Percentiles rank a stretch among this genome's conserved stretches.
Evolutionary conservation across 64 coral and sea anemone species (phyloP).

Genomic region (Montipora foliosa): DNA sequence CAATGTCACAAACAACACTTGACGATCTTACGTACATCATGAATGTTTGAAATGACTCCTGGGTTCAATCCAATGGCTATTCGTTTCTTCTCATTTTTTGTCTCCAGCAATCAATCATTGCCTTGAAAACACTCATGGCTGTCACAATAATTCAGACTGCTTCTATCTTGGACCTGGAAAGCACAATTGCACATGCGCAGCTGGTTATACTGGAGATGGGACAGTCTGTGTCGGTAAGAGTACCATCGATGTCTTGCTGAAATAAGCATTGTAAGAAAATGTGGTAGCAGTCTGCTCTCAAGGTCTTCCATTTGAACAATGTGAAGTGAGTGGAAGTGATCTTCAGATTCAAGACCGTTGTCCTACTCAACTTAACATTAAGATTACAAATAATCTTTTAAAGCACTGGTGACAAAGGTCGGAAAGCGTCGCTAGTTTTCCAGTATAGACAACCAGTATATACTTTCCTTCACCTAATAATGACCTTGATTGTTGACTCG

Average conservation of each 20-base stretch:
- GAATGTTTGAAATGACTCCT: no score
- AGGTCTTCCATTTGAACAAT: no score
- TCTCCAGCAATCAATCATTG: slow-evolving; percentile 66
- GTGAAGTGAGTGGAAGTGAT: no score
- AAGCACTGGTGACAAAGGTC: no score
- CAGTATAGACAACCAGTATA: background rate
- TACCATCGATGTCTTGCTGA: background rate
- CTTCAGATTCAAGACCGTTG: no score
- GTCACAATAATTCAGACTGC: slow-evolving; percentile 78
- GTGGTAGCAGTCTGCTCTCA: background rate
- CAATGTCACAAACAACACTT: background rate
- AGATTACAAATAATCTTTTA: no score
- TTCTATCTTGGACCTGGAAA: slow-evolving; percentile 73
- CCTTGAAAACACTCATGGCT: slow-evolving; percentile 45
- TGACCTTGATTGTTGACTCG: no score
- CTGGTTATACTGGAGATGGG: slow-evolving; percentile 92
- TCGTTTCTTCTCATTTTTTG: background rate
- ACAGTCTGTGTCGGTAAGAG: slow-evolving; percentile 81
- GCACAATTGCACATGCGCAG: slow-evolving; percentile 66
- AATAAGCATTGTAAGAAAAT: background rate
- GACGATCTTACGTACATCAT: background rate
- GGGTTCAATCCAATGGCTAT: no score
- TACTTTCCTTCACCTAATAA: background rate
- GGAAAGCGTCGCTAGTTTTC: background rate
- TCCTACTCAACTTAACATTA: no score